Evolutionary conservation across 1,140 invertebrate species (phyloP).

Genomic region (Fopius arisanus): DNA sequence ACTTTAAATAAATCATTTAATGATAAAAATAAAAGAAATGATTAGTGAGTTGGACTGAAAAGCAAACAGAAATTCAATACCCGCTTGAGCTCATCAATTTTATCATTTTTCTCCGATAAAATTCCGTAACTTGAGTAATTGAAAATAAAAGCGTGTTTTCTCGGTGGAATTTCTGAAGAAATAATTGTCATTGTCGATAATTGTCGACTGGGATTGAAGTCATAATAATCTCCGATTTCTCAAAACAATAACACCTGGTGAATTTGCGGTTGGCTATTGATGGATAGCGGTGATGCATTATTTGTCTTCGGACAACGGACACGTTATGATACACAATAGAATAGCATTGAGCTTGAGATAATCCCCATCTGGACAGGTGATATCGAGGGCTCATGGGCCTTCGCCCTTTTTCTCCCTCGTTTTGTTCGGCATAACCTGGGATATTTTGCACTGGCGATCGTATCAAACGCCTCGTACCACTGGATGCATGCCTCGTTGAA

Average conservation of each 20-base stretch:
- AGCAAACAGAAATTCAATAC: no score
- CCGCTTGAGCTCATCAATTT: no score
- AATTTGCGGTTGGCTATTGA: slow-evolving; percentile 41
- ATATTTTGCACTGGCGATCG: slow-evolving; percentile 22
- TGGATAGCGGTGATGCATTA: slow-evolving; percentile 45
- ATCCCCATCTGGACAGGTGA: slow-evolving; percentile 3
- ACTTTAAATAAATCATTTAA: no score
- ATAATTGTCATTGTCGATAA: no score
- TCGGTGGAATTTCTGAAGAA: no score
- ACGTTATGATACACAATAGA: background rate
- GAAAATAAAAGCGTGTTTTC: no score
- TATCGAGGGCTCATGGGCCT: background rate
- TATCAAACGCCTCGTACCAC: slow-evolving; percentile 28
- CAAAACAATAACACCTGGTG: background rate
- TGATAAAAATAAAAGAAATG: no score
- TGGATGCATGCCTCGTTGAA: slow-evolving; percentile 42
- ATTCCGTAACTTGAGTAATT: no score
- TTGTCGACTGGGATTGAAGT: no score
- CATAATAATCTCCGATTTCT: background rate
- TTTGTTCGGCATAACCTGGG: slow-evolving; percentile 46
- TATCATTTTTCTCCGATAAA: no score
- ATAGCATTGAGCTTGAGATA: background rate
- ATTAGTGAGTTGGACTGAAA: no score
- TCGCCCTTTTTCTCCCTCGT: background rate
- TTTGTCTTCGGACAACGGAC: slow-evolving; percentile 49